A percentile compares a stretch with the other conserved stretches of the same genome.
Evolutionary conservation across 2,888 invertebrate genomes (phyloP).

Genomic region (Perizoma affinitatum): DNA sequence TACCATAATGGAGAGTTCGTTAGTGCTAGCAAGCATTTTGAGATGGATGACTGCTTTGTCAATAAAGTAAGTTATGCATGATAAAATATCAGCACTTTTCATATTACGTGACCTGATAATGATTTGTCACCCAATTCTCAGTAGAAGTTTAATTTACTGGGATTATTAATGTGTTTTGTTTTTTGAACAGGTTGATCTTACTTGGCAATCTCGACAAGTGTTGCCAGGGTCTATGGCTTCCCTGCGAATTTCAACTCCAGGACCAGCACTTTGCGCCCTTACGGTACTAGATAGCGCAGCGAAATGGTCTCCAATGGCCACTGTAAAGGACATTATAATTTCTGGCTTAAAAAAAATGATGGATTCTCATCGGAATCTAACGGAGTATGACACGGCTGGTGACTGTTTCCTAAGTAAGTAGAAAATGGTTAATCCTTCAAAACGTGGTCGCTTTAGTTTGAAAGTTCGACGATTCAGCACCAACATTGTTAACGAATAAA

Average conservation of each 20-base stretch:
- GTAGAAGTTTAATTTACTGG: no score
- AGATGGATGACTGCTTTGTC: constrained; percentile 82
- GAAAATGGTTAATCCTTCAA: not conserved
- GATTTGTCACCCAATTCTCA: no score
- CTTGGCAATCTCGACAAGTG: constrained; percentile 61
- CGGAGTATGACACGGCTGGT: constrained; percentile 69
- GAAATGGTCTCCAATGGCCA: constrained; percentile 50
- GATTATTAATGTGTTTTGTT: no score
- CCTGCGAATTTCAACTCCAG: constrained; percentile 59
- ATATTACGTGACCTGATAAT: no score
- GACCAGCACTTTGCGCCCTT: constrained; percentile 71
- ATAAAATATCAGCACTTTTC: no score
- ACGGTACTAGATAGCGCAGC: constrained; percentile 64
- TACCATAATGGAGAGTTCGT: constrained; percentile 82
- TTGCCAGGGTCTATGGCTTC: constrained; percentile 60
- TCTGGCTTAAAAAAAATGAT: constrained; percentile 54
- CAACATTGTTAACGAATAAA: not conserved
- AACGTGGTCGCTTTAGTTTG: no score
- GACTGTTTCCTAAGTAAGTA: constrained; percentile 66
- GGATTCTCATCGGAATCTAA: constrained; percentile 65
- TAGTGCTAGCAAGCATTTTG: constrained; percentile 81
- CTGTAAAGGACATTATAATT: constrained; percentile 56
- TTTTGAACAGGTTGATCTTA: constrained; percentile 60
- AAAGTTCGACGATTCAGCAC: no score
- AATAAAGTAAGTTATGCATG: constrained; percentile 74